Evolutionary conservation across 1,140 invertebrate genomes (phyloP), one percentile per base, ranked within the genome.

Genomic region (Drosophila mayri): DNA sequence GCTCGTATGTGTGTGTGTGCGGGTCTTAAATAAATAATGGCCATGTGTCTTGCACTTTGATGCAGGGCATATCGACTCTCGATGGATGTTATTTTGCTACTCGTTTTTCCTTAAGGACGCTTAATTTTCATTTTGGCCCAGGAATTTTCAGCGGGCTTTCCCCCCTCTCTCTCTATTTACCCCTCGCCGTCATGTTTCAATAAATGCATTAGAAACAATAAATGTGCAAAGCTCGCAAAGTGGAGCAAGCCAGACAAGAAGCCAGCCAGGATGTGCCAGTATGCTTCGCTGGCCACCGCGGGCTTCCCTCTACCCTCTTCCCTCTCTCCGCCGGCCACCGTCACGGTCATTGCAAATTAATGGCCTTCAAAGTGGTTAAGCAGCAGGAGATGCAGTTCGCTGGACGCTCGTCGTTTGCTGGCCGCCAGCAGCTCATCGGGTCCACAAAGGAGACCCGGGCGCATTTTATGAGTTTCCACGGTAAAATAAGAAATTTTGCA

Each of bases 401-500:
- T 76, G 64, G 71, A 76, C 65, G 50, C 60, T 77, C 35, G 60
- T 54, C 66, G 46, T 44, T 65, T 73, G 55, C 58, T 58, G 71
- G 60, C 52, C 60, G 50, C 63, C 57, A 62, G 71, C 58, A 72
- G 64, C 79, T 87, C 83, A 87, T 79, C 50, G 84, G 40, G 79
- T 71, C 60, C 81, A 76, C 81, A 85, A 90, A 88, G 54, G 83
- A 85, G 74, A 37, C 68, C 54, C 49, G 64, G 64, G 72, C 55
- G 65, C 72, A 81, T 90, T 90, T 90, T 90, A 90, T 90, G 85
- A 90, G 85, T 85, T 90, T 90, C 64, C 55, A 85, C 81, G 71
- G 67, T 76, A 58, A 85, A 90, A 90, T 90, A 90, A 81, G 81
- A 85, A 85, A 85, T 88, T 84, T 81, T 70, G 47, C 85, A 81